phyloP scores from a whole-genome alignment of 1,140 invertebrate species.

The Tenebrio molitor region DNA sequence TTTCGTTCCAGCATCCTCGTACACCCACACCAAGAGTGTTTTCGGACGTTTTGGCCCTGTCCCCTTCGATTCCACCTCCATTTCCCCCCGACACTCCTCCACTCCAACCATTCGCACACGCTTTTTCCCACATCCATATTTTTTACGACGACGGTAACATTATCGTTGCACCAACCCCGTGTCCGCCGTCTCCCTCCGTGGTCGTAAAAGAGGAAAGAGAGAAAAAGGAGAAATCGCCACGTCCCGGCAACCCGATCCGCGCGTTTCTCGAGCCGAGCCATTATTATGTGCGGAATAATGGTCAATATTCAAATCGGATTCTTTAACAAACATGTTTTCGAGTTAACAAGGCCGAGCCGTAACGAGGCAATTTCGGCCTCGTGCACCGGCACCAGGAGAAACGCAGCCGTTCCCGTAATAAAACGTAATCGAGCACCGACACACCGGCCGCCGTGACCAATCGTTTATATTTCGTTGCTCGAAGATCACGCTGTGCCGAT shows the following conservation, averaged over 20 bases:
- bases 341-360: conserved; percentile 50
- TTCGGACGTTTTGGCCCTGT: too few species aligned
- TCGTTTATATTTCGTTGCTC: conserved; percentile 49
- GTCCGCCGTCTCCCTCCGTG: neutral
- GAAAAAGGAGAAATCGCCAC: too few species aligned
- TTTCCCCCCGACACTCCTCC: too few species aligned
- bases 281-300: conserved; percentile 32
- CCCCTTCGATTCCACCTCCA: too few species aligned
- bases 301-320: conserved; percentile 37
- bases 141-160: too few species aligned
- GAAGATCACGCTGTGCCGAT: neutral
- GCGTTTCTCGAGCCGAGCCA: too few species aligned
- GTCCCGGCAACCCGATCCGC: neutral
- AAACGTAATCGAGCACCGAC: conserved; percentile 54
- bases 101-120: too few species aligned
- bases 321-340: conserved; percentile 53
- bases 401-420: conserved; percentile 38
- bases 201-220: too few species aligned
- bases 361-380: conserved; percentile 50
- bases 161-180: too few species aligned
- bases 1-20: too few species aligned
- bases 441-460: conserved; percentile 47
- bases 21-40: too few species aligned
- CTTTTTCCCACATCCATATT: too few species aligned
- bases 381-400: conserved; percentile 39